Base-by-base conservation (phyloP, 2,113 vertebrate genomes). In the Tragelaphus scriptus region DNA sequence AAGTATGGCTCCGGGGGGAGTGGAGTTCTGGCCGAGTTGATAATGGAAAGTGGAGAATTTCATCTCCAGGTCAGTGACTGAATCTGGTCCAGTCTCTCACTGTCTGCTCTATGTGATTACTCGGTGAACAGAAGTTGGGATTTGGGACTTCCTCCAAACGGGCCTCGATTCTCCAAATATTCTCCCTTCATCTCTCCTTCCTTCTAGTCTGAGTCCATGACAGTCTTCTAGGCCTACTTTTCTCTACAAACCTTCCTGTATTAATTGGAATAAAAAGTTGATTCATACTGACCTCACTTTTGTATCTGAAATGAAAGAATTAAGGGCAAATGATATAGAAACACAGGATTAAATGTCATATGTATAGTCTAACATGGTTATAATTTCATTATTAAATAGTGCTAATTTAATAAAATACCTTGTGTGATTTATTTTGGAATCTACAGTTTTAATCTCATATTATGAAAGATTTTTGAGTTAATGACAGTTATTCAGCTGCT, bases 31-130 rank as follows among this genome's bases (percentile, higher is more conserved):
- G 91, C 91, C 0, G 90, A 96, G 97, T 75, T 96, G 98, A 97
- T 98, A 97, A 98, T 97, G 90, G 97, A 96, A 98, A 98, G 95
- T 51, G 49, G 92, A 98, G 97, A 96, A 96, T 98, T 97, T 94
- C 93, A 95, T 95, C 97, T 97, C 75, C 68, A 91, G 97, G 96
- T 98, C 95, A 97, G 89, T 85, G 93, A 95, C 96, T 97, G 96
- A 97, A 96, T 97, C 89, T 94, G 59, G 94, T 92, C 91, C 90
- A 94, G 96, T 94, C 53, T 97, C 95, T 98, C 75, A 86, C 94
- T 90, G 55, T 96, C 87, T 94, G 81, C 88, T 97, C 44, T 44
- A 0, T 65, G 16, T 95, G 89, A 97, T 87, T 97, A 95, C 25
- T 88, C 75, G 36, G 59, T 92, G 71, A 79, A 90, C 61, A 92